phyloP scores from a whole-genome alignment of 2,113 vertebrate genomes.

The Catharus fuscescens region DNA sequence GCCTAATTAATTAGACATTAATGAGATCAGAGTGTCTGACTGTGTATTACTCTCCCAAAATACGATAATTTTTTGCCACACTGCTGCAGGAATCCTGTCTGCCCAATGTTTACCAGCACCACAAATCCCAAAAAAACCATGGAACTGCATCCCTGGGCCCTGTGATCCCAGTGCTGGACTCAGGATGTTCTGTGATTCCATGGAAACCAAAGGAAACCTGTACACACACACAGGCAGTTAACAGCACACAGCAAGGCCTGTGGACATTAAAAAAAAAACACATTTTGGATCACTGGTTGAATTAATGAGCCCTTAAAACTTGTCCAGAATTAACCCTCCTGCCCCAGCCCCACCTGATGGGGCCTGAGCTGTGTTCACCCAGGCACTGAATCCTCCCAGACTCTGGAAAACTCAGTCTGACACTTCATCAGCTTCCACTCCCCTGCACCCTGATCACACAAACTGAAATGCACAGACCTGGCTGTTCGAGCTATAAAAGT shows the following conservation, averaged over 20 bases:
- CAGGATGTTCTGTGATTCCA: background rate
- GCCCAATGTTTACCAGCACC: accelerated
- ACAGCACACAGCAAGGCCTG: background rate
- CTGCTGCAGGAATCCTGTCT: background rate
- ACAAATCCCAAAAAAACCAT: background rate
- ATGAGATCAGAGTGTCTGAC: background rate
- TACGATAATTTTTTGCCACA: accelerated
- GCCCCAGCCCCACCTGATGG: background rate
- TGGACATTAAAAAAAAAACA: background rate
- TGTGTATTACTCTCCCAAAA: background rate
- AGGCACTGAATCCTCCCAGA: background rate
- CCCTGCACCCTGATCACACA: accelerated
- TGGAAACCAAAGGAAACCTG: background rate
- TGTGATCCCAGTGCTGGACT: background rate
- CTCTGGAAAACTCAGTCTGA: background rate
- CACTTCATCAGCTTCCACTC: background rate
- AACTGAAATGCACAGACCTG: background rate
- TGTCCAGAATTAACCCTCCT: background rate
- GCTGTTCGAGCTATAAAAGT: background rate
- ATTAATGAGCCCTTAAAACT: background rate
- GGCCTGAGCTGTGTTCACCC: background rate
- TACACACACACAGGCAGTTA: background rate
- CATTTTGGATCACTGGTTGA: background rate
- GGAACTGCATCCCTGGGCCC: background rate
- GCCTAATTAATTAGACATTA: background rate